A percentile compares a stretch with the other conserved stretches of the same genome.
These are phyloP conservation scores for Campylomormyrus numenius DNA, from an alignment of 2,113 vertebrate species.

Conservation along the genomic window DNA sequence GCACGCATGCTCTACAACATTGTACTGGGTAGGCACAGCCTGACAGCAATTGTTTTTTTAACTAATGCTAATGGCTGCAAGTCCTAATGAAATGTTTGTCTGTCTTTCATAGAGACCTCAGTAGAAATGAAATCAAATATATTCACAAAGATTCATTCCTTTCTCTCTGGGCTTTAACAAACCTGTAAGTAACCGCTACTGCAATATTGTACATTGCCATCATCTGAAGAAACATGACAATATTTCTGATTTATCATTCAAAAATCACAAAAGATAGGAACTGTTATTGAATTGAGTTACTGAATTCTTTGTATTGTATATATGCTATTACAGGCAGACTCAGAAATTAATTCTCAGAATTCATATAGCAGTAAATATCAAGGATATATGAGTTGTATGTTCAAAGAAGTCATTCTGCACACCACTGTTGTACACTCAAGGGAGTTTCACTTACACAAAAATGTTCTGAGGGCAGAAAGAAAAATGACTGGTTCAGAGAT, in stretches of 20 bases:
- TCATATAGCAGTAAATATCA: background rate
- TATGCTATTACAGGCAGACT: background rate
- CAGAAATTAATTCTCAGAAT: background rate
- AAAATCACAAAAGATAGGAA: background rate
- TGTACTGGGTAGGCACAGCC: background rate
- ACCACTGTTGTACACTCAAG: background rate
- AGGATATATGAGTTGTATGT: background rate
- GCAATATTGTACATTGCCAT: background rate
- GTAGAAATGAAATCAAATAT: conserved; percentile 77
- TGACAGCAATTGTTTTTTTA: background rate
- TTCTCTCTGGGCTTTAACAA: conserved; percentile 71
- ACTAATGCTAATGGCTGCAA: background rate
- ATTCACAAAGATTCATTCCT: conserved; percentile 81
- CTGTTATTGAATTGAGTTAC: background rate
- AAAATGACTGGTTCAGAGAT: background rate
- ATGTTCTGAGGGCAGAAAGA: background rate
- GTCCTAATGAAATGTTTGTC: background rate
- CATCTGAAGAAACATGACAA: background rate
- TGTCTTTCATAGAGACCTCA: conserved; percentile 76
- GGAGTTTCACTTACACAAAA: background rate
- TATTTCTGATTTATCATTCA: background rate
- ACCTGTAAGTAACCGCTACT: conserved; percentile 75
- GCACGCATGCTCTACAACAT: background rate
- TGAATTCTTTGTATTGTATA: background rate
- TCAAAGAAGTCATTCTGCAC: background rate